These are phyloP conservation scores for Lampropteryx suffumata DNA, from an alignment of 2,888 invertebrate genomes.

Conservation along the genomic window DNA sequence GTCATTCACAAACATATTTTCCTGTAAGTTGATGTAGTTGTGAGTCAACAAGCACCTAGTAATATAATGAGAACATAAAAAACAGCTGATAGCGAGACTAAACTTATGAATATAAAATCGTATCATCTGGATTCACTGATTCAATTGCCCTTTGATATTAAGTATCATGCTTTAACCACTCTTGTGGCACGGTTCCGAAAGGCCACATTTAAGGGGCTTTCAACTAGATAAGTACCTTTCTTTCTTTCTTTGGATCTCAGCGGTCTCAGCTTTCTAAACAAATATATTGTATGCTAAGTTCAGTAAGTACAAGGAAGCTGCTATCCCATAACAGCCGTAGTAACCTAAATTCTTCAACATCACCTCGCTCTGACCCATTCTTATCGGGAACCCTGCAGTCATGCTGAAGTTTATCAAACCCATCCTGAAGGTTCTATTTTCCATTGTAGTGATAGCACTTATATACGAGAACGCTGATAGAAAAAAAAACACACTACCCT, in stretches of 20 bases:
- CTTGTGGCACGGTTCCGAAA: too few species aligned
- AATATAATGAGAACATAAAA: too few species aligned
- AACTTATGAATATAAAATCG: too few species aligned
- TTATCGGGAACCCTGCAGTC: constrained; percentile 93
- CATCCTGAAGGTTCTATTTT: constrained; percentile 90
- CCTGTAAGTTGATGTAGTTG: too few species aligned
- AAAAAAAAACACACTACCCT: constrained; percentile 91
- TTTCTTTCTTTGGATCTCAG: constrained; percentile 57
- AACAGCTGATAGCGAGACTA: too few species aligned
- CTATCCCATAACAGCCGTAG: constrained; percentile 89
- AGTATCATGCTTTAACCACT: too few species aligned
- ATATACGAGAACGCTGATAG: constrained; percentile 92
- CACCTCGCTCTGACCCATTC: constrained; percentile 91
- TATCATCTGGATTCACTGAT: too few species aligned
- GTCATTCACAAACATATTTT: too few species aligned
- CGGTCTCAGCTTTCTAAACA: constrained; percentile 86
- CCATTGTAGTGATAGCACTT: constrained; percentile 89
- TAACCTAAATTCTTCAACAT: constrained; percentile 87
- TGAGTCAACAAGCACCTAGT: too few species aligned
- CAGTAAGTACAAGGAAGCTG: constrained; percentile 85
- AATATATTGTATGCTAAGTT: constrained; percentile 87
- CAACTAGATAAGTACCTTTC: too few species aligned
- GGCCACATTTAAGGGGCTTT: too few species aligned
- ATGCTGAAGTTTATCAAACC: constrained; percentile 93
- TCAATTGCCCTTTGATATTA: too few species aligned